Conservation (phyloP, 1,140 invertebrate genomes). For the Calycopis cecrops region DNA sequence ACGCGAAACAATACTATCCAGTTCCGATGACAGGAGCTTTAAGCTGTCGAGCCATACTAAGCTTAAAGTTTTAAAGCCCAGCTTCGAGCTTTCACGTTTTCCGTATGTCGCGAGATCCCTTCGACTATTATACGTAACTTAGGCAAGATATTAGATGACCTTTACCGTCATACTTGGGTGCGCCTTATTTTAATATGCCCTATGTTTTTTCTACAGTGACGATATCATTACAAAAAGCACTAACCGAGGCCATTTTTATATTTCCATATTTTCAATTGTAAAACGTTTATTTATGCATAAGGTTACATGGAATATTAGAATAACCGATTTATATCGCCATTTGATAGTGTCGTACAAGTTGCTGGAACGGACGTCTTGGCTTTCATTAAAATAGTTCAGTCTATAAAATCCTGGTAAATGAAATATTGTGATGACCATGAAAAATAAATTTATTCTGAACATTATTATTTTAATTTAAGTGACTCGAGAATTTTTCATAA, state of each 20-base stretch:
- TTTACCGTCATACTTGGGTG: conserved; percentile 34
- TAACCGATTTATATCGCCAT: too few species aligned
- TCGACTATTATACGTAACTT: too few species aligned
- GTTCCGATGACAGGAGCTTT: conserved; percentile 57
- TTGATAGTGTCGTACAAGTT: too few species aligned
- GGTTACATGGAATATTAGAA: too few species aligned
- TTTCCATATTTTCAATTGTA: conserved; percentile 1
- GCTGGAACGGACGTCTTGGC: too few species aligned
- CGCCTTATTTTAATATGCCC: conserved; percentile 36
- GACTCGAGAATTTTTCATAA: too few species aligned
- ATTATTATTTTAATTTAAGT: too few species aligned
- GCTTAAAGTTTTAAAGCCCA: conserved; percentile 33
- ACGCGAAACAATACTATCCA: conserved; percentile 57
- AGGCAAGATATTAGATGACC: conserved; percentile 17
- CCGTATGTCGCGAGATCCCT: conserved; percentile 30
- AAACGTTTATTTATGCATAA: too few species aligned
- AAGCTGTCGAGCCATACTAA: conserved; percentile 38
- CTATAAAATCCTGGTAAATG: too few species aligned
- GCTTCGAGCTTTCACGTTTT: conserved; percentile 11
- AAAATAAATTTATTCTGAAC: too few species aligned
- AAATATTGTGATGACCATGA: too few species aligned
- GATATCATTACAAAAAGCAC: conserved; percentile 26
- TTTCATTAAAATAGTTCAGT: too few species aligned
- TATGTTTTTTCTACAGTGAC: conserved; percentile 46
- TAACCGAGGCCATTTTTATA: background rate